Evolutionary conservation across 2,113 vertebrate species (phyloP), one percentile per base, ranked within the genome.

Genomic region (Rhipidura dahli): DNA sequence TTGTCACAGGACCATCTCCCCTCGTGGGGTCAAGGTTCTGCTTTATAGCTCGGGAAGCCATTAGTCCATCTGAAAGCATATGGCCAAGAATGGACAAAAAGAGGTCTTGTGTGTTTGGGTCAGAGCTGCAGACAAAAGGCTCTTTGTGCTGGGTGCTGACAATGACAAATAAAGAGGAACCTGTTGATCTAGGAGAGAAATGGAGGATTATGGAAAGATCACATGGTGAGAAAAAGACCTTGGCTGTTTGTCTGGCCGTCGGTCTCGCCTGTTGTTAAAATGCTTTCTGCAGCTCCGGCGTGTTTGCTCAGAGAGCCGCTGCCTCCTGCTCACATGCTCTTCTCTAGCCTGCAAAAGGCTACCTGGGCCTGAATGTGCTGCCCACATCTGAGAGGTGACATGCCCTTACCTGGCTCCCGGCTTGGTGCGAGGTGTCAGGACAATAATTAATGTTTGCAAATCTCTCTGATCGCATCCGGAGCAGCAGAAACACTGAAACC

Each of bases 151-250:
- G 7, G 1, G 50, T 42, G 93, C 92, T 93, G 95, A 87, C 83
- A 78, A 44, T 59, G 92, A 94, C 86, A 94, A 93, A 95, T 76
- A 81, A 78, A 78, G 83, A 94, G 90, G 90, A 95, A 96, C 88
- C 94, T 95, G 95, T 84, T 81, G 95, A 84, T 76, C 89, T 87
- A 27, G 59, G 83, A 53, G 80, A 95, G 92, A 73, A 90, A 65
- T 7, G 44, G 71, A 81, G 83, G 85, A 75, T 83, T 88, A 77
- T 17, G 90, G 40, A 76, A 37, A 66, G 87, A 86, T 85, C 92
- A 90, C 87, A 37, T 78, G 79, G 51, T 13, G 72, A 47, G 64
- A 31, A 54, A 91, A 44, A 76, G 80, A 39, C 70, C 83, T 69
- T 64, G 92, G 87, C 69, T 92, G 72, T 57, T 89, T 85, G 88